A percentile compares a stretch with the other conserved stretches of the same genome.
phyloP scores from a whole-genome alignment of 2,888 invertebrate genomes.

The Rotaria magnacalcarata region DNA sequence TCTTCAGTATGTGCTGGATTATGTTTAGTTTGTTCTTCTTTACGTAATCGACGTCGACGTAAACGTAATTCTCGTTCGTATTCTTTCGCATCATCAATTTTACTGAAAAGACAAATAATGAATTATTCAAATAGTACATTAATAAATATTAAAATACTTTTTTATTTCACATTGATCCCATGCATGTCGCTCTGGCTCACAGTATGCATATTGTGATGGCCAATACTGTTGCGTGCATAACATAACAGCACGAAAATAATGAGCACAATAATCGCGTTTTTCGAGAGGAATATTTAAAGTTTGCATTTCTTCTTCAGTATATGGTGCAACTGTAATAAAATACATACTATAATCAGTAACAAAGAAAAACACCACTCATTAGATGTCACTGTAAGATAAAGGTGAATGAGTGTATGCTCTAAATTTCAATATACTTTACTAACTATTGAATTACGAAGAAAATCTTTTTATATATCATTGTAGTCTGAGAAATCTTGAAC shows the following conservation, averaged over 20 bases:
- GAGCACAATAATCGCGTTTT: constrained; percentile 33
- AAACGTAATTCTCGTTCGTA: constrained; percentile 36
- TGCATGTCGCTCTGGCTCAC: constrained; percentile 33
- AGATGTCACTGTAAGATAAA: too few relatives aligned
- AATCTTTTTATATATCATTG: too few relatives aligned
- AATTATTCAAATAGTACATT: too few relatives aligned
- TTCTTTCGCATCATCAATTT: constrained; percentile 6
- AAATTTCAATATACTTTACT: too few relatives aligned
- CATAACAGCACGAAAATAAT: constrained; percentile 28
- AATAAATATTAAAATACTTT: background rate
- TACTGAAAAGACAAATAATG: background rate
- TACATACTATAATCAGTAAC: too few relatives aligned
- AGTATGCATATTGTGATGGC: background rate
- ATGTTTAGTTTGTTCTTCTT: background rate
- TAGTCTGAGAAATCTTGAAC: too few relatives aligned
- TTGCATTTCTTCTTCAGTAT: constrained; percentile 29
- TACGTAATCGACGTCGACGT: constrained; percentile 24
- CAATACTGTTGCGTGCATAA: background rate
- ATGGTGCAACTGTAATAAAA: background rate
- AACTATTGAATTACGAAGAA: too few relatives aligned
- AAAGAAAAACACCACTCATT: too few relatives aligned
- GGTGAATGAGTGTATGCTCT: too few relatives aligned
- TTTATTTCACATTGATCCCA: background rate
- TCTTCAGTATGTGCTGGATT: background rate
- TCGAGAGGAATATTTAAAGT: constrained; percentile 9